Evolutionary conservation across 2,113 vertebrate genomes (phyloP), one percentile per base, ranked within the genome.

Genomic region (Dasypus novemcinctus): DNA sequence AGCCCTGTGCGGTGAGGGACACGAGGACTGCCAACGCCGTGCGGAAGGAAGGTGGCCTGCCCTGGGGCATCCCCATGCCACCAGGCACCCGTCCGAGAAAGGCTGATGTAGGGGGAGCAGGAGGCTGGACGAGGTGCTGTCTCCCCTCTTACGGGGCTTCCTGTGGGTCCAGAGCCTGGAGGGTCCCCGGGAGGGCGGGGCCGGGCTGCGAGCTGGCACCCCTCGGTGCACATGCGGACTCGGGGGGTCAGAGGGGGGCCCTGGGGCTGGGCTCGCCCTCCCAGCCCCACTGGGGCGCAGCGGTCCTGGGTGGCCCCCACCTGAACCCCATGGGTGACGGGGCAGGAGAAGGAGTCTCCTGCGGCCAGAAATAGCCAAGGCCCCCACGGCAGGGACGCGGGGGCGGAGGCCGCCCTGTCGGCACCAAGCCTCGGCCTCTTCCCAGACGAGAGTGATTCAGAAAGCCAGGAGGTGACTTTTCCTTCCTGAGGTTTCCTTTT

Each of bases 401-500:
- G 92, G 90, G 9, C 59, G 36, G 71, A 0, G 4, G 33, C 43
- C 0, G 2, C 59, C 25, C 87, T 94, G 92, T 93, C 81, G 17
- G 75, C 88, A 74, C 72, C 0, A 0, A 20, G 63, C 29, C 41
- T 49, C 43, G 27, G 7, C 31, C 27, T 57, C 43, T 94, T 91
- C 87, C 95, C 93, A 93, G 87, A 86, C 29, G 3, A 0, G 59
- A 38, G 25, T 96, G 96, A 97, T 85, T 97, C 96, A 96, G 92
- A 94, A 43, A 84, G 54, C 61, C 27, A 79, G 90, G 88, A 81
- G 95, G 92, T 76, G 87, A 81, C 69, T 84, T 68, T 78, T 82
- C 90, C 87, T 94, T 87, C 64, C 90, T 0, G 29, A 71, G 46
- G 69, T 54, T 25, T 64, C 6, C 41, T 38, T 69, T 87, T 23